These are phyloP conservation scores for Coreius guichenoti DNA, from an alignment of 2,797 vertebrate genomes.

Conservation along the genomic window DNA sequence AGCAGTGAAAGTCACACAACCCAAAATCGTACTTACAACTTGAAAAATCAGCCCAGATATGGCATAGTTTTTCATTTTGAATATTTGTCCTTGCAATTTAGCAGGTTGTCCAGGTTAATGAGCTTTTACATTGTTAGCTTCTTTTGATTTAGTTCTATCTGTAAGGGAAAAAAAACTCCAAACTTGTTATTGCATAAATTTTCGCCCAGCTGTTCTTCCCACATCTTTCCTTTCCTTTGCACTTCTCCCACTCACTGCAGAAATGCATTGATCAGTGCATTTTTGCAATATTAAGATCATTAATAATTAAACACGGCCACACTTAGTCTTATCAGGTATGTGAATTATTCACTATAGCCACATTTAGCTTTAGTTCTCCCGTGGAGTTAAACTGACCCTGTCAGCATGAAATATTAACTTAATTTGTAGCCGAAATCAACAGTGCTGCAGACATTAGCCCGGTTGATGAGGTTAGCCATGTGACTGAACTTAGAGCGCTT, in stretches of 20 bases:
- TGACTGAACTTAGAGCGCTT: slow-evolving; percentile 40
- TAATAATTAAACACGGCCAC: slow-evolving; percentile 49
- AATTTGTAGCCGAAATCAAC: slow-evolving; percentile 41
- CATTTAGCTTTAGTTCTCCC: slow-evolving; percentile 38
- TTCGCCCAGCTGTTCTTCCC: slow-evolving; percentile 5
- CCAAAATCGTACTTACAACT: neutral
- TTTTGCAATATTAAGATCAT: slow-evolving; percentile 50
- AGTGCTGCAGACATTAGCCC: slow-evolving; percentile 19
- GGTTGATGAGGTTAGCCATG: slow-evolving; percentile 45
- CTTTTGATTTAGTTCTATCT: neutral
- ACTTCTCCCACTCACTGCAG: slow-evolving; percentile 35
- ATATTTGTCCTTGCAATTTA: neutral
- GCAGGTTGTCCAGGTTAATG: neutral
- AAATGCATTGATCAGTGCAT: slow-evolving; percentile 54
- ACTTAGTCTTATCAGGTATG: slow-evolving; percentile 50
- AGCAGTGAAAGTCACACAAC: slow-evolving; percentile 29
- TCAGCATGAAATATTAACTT: slow-evolving; percentile 50
- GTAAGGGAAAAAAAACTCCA: neutral
- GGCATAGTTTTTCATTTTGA: neutral
- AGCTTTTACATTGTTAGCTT: neutral
- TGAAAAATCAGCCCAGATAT: neutral
- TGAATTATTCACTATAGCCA: slow-evolving; percentile 57
- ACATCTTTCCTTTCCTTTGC: slow-evolving; percentile 27
- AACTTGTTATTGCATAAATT: neutral
- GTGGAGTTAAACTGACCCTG: slow-evolving; percentile 40